Evolutionary conservation across 1,140 invertebrate genomes (phyloP).

Genomic region (Phthorimaea operculella): DNA sequence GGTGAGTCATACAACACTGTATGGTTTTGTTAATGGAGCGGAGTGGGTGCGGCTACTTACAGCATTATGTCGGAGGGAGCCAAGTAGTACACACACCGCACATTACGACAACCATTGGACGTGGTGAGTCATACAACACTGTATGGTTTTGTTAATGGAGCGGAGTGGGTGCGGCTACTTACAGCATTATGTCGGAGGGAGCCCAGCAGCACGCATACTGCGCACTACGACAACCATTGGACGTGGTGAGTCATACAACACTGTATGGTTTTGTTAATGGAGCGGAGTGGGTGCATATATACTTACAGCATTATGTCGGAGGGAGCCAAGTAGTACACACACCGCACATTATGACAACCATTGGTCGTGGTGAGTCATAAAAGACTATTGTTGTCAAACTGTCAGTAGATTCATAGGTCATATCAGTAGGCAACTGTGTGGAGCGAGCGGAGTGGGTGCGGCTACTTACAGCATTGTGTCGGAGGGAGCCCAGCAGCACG

Average conservation of each 20-base stretch:
- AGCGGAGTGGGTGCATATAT: constrained; percentile 93
- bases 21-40: no score
- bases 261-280: no score
- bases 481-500: constrained; percentile 78
- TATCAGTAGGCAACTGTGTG: constrained; percentile 73
- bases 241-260: constrained; percentile 74
- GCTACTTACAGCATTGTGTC: constrained; percentile 85
- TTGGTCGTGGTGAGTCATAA: constrained; percentile 85
- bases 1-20: constrained; percentile 69
- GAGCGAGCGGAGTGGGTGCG: constrained; percentile 95
- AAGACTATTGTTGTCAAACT: no score
- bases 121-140: constrained; percentile 72
- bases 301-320: constrained; percentile 84
- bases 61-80: constrained; percentile 85
- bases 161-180: constrained; percentile 91
- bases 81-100: constrained; percentile 80
- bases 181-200: constrained; percentile 85
- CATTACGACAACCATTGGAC: constrained; percentile 87
- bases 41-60: constrained; percentile 91
- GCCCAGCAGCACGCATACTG: constrained; percentile 81
- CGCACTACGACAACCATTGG: constrained; percentile 86
- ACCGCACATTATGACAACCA: constrained; percentile 83
- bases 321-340: constrained; percentile 82
- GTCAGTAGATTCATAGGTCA: no score
- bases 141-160: no score